A percentile compares a stretch with the other conserved stretches of the same genome.
Evolutionary conservation across 2,888 invertebrate genomes (phyloP).

Genomic region (Diloba caeruleocephala): DNA sequence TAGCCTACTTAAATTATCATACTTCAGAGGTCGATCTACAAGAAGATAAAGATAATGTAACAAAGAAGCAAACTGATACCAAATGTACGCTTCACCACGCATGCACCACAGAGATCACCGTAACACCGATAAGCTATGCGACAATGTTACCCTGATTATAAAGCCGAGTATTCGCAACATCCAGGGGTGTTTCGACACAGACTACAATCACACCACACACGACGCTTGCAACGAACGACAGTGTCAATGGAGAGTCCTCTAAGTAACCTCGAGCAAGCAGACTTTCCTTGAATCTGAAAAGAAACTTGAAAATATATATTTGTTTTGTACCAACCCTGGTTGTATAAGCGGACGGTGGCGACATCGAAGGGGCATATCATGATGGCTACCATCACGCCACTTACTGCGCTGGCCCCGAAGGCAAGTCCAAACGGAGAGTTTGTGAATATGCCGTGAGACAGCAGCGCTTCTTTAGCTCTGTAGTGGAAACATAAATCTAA

Average conservation of each 20-base stretch:
- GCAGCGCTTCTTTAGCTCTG: conserved; percentile 80
- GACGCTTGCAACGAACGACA: conserved; percentile 92
- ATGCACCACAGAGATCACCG: conserved; percentile 21
- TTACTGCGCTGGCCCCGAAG: conserved; percentile 91
- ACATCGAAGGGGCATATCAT: conserved; percentile 97
- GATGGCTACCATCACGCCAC: conserved; percentile 93
- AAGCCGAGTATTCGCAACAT: conserved; percentile 95
- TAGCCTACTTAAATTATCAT: background rate
- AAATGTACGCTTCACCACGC: conserved; percentile 8
- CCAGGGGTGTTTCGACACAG: conserved; percentile 95
- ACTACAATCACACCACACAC: conserved; percentile 93
- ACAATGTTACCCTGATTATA: conserved; percentile 94
- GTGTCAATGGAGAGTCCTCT: conserved; percentile 88
- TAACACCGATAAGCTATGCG: conserved; percentile 21
- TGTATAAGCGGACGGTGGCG: conserved; percentile 95
- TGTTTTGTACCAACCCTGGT: conserved; percentile 91
- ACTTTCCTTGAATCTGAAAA: conserved; percentile 78
- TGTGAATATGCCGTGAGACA: conserved; percentile 67
- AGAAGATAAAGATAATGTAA: conserved; percentile 2
- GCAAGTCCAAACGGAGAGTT: conserved; percentile 76
- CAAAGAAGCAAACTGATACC: conserved; percentile 12
- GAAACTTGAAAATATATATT: conserved; percentile 28
- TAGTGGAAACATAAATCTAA: conserved; percentile 40
- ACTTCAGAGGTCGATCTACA: too few relatives aligned
- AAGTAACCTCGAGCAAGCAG: conserved; percentile 72